Evolutionary conservation across 1,140 invertebrate species (phyloP), one percentile per base, ranked within the genome.

Genomic region (Carposina sasakii): DNA sequence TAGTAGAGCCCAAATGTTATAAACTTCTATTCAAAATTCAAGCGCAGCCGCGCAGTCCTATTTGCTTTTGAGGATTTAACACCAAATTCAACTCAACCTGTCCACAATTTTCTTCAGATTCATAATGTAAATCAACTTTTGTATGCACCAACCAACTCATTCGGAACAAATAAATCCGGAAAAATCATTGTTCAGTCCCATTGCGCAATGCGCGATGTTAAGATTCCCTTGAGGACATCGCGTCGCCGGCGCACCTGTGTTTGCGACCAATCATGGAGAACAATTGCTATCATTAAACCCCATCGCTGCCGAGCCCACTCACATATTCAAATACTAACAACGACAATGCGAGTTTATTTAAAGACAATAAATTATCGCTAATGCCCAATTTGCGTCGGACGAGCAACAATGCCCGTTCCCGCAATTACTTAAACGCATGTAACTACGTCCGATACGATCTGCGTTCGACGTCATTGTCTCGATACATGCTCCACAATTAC

Each of bases 351-450:
- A 79, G 70, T 71, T 77, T 69, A 76, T 78, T 77, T 69, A 76
- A 79, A 77, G 60, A 63, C 75, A 70, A 81, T 81, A 81, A 76
- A 83, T 83, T 81, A 83, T 78, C 62, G 75, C 71, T 73, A 82
- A 82, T 79, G 74, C 79, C 71, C 74, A 83, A 83, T 81, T 83
- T 83, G 76, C 76, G 73, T 76, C 76, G 63, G 63, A 67, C 60
- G 65, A 67, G 60, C 75, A 79, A 83, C 79, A 83, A 83, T 82
- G 69, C 65, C 66, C 56, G 71, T 83, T 81, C 76, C 76, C 76
- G 76, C 76, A 77, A 83, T 83, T 83, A 83, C 76, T 79, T 76
- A 77, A 81, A 83, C 71, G 69, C 71, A 68, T 81, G 74, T 81
- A 74, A 77, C 70, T 71, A 61, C 63, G 59, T 70, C 60, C 61